Base-by-base conservation (phyloP, 2,113 vertebrate genomes). In the Aphelocoma coerulescens region DNA sequence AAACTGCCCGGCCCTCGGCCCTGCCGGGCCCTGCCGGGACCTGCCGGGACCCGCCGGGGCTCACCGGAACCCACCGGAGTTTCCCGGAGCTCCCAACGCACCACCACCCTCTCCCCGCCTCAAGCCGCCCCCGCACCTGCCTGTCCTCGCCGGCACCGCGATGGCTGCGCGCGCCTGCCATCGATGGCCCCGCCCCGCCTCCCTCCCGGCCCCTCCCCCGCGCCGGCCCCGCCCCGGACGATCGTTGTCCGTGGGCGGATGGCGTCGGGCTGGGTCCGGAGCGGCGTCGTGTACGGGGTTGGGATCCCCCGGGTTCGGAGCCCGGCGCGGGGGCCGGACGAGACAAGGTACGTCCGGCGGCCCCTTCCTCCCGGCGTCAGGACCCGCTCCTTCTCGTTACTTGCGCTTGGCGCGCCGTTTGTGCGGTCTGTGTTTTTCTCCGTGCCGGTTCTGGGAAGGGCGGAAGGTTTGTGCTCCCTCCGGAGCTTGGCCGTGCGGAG, bases 261-360 rank as follows among this genome's bases (percentile, higher is more conserved):
- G 51, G 16, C 13, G 41, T 3, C 27, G 20, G 30, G 16, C 16
- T 13, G 49, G 22, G 33, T 3, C 3, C 1, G 11, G 22, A 22
- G 13, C 3, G 1, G 6, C 0, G 51, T 2, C 1, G 15, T 1
- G 9, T 2, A 6, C n/a, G 16, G 35, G 32, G 2, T 13, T 3
- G 9, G 17, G 19, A 12, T 28, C 13, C 26, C 3, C n/a, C 17
- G 13, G 7, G 30, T 10, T 14, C 3, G 44, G 62, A 20, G 26
- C 24, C 30, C 16, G 27, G 30, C 30, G 13, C 20, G 7, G 27
- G 15, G 12, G 2, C 19, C 9, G 17, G 11, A 18, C 5, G 22
- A 21, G 23, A 6, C 3, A n/a, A 55, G 58, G 58, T 79, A 49
- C 6, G 43, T 49, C 7, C 6, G 11, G 35, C 27, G 6, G 35